Percentiles rank a stretch among this genome's conserved stretches.
phyloP scores from a whole-genome alignment of 2,797 vertebrate species.

The Masticophis lateralis region DNA sequence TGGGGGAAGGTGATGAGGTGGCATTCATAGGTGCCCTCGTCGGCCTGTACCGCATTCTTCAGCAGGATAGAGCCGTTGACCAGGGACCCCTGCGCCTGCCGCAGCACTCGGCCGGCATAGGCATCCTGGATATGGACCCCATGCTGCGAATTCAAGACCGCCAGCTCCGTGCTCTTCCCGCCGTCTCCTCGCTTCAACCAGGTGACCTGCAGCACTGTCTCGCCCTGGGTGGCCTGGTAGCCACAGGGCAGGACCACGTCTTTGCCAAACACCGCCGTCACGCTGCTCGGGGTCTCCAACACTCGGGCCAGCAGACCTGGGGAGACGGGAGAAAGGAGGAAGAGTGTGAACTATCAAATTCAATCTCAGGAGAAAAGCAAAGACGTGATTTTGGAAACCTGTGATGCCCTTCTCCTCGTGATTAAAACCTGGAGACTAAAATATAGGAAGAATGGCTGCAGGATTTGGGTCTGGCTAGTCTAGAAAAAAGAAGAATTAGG shows the following conservation, averaged over 20 bases:
- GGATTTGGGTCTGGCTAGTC: no score
- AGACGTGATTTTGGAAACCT: accelerated
- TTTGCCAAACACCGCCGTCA: constrained; percentile 72
- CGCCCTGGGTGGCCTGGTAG: constrained; percentile 74
- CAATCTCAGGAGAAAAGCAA: background rate
- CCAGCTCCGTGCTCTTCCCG: constrained; percentile 53
- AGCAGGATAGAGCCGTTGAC: constrained; percentile 67
- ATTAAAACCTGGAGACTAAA: background rate
- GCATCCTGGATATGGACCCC: constrained; percentile 65
- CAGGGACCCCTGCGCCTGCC: constrained; percentile 32
- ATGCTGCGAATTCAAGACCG: constrained; percentile 62
- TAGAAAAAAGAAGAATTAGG: no score
- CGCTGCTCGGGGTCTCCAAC: constrained; percentile 58
- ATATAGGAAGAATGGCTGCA: no score
- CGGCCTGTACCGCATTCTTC: constrained; percentile 73
- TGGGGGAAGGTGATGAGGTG: constrained; percentile 84
- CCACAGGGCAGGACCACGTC: constrained; percentile 81
- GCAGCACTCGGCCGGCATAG: constrained; percentile 65
- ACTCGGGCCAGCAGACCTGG: constrained; percentile 56
- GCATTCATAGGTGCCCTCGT: constrained; percentile 85
- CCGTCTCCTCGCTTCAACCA: constrained; percentile 73
- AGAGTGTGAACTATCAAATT: background rate
- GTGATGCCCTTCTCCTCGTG: background rate
- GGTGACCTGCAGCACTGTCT: constrained; percentile 79
- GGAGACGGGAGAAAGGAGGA: constrained; percentile 8